Conservation (phyloP, 2,888 invertebrate species). For the Girardia tigrina region DNA sequence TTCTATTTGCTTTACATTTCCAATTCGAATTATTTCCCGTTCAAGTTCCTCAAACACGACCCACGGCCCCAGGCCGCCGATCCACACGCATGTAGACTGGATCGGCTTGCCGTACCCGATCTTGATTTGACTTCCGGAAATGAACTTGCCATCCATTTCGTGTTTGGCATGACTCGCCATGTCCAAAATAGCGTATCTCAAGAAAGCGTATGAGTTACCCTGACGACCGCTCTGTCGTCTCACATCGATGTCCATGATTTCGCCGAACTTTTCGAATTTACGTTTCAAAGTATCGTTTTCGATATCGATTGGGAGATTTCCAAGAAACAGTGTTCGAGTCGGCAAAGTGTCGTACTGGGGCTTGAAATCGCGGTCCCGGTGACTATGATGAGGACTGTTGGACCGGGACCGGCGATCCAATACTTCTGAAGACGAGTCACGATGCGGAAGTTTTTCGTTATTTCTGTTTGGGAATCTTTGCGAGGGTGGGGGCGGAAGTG, state of each 20-base stretch:
- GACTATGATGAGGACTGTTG: background rate
- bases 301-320: constrained; percentile 92
- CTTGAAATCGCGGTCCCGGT: no score
- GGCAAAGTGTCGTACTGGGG: constrained; percentile 85
- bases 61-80: constrained; percentile 90
- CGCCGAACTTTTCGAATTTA: constrained; percentile 80
- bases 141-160: constrained; percentile 84
- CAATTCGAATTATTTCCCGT: constrained; percentile 89
- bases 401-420: background rate
- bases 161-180: constrained; percentile 73
- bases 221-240: constrained; percentile 74
- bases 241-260: constrained; percentile 91
- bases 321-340: constrained; percentile 87
- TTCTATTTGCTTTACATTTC: constrained; percentile 89
- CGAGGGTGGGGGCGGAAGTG: background rate
- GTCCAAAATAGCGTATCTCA: constrained; percentile 81
- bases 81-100: constrained; percentile 91
- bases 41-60: constrained; percentile 79
- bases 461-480: no score
- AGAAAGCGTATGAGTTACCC: constrained; percentile 95
- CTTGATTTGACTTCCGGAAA: constrained; percentile 93
- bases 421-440: background rate
- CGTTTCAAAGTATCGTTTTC: constrained; percentile 73
- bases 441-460: background rate
- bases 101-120: constrained; percentile 97